These are phyloP conservation scores for Fopius arisanus DNA, from an alignment of 1,140 invertebrate species.

Conservation along the genomic window DNA sequence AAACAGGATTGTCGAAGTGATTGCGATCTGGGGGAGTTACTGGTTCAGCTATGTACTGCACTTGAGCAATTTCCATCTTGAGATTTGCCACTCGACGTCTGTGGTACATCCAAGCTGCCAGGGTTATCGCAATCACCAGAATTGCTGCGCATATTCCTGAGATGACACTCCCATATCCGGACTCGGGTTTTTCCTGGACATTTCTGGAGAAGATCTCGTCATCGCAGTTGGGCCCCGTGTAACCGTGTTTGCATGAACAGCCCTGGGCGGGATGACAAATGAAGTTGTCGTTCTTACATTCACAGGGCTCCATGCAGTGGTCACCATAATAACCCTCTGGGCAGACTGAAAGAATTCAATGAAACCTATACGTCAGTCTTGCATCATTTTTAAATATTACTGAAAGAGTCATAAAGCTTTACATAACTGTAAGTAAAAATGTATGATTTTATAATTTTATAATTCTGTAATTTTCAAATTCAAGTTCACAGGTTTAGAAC, in stretches of 20 bases:
- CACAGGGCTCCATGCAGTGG: conserved; percentile 83
- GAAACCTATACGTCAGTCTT: neutral
- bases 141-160: conserved; percentile 73
- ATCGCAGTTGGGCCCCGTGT: conserved; percentile 71
- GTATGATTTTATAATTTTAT: too few relatives aligned
- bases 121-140: conserved; percentile 72
- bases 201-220: conserved; percentile 54
- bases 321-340: conserved; percentile 90
- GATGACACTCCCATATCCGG: conserved; percentile 67
- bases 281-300: conserved; percentile 77
- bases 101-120: conserved; percentile 78
- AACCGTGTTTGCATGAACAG: conserved; percentile 83
- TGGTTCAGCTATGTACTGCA: conserved; percentile 86
- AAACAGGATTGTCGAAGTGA: conserved; percentile 93
- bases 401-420: too few relatives aligned
- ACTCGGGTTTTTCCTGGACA: conserved; percentile 52
- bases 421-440: too few relatives aligned
- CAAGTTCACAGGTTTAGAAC: too few relatives aligned
- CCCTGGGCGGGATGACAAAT: conserved; percentile 82
- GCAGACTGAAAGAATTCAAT: conserved; percentile 72
- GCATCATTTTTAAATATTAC: conserved; percentile 4
- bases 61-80: conserved; percentile 86
- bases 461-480: too few relatives aligned
- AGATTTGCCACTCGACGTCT: conserved; percentile 78
- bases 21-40: conserved; percentile 76